Percentiles rank a stretch among this genome's conserved stretches.
Conservation (phyloP, 2,888 invertebrate genomes). For the Zhengitettix transpicula region DNA sequence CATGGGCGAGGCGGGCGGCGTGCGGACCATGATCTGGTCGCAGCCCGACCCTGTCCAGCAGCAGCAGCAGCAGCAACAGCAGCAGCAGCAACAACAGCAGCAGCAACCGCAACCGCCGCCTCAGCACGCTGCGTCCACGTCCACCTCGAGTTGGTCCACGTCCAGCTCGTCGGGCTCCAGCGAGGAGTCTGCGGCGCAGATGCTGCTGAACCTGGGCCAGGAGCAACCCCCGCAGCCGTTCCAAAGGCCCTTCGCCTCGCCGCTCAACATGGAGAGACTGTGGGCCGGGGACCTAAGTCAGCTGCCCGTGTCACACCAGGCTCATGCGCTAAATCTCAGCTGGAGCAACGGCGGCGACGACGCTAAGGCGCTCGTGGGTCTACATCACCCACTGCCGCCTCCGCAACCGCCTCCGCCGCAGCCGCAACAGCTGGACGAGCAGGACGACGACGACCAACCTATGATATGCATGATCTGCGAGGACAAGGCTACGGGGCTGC, state of each 20-base stretch:
- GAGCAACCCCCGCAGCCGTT: constrained; percentile 22
- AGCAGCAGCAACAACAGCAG: constrained; percentile 25
- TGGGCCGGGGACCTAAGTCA: constrained; percentile 83
- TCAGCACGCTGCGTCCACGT: constrained; percentile 23
- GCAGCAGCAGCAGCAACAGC: constrained; percentile 18
- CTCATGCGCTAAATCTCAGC: constrained; percentile 54
- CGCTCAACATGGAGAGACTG: constrained; percentile 77
- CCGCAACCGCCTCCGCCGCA: background rate
- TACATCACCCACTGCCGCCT: constrained; percentile 10
- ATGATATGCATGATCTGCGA: constrained; percentile 98
- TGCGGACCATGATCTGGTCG: constrained; percentile 54
- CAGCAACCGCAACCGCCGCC: constrained; percentile 15
- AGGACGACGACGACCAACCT: constrained; percentile 72
- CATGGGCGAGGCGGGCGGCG: constrained; percentile 86
- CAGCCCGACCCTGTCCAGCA: constrained; percentile 32
- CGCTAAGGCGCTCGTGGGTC: constrained; percentile 1
- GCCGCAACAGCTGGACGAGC: constrained; percentile 16
- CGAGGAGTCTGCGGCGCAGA: constrained; percentile 44
- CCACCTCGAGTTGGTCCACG: constrained; percentile 39
- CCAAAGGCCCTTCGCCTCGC: constrained; percentile 30
- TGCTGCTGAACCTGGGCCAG: constrained; percentile 60
- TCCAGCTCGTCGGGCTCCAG: constrained; percentile 31
- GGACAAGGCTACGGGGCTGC: constrained; percentile 93
- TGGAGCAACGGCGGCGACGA: constrained; percentile 19
- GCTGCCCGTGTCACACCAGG: constrained; percentile 63